Conservation (phyloP, 2,888 invertebrate genomes). For the Scaptomyza flava region DNA sequence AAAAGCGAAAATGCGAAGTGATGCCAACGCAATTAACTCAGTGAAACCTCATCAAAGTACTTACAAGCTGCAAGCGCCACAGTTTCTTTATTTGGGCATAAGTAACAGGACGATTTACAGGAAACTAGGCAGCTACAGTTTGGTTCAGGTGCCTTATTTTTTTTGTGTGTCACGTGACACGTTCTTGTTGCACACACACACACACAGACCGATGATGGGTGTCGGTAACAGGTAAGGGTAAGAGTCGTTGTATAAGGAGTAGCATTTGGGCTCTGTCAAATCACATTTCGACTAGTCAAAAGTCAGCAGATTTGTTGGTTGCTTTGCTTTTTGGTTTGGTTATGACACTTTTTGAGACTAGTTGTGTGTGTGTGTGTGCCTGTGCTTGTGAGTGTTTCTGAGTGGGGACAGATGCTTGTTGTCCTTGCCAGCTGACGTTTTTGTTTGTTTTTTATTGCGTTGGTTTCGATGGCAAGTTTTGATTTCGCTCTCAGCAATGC, state of each 20-base stretch:
- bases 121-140: neutral
- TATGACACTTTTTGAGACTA: conserved; percentile 20
- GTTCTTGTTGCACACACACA: conserved; percentile 9
- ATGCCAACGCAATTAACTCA: neutral
- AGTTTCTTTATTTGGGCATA: neutral
- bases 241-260: neutral
- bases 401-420: conserved; percentile 25
- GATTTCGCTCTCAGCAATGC: conserved; percentile 65
- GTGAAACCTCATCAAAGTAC: neutral
- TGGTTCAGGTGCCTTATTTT: neutral
- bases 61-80: neutral
- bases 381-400: conserved; percentile 3
- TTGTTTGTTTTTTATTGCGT: conserved; percentile 18
- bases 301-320: conserved; percentile 9
- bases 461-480: conserved; percentile 69
- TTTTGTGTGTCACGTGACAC: conserved; percentile 6
- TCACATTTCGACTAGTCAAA: conserved; percentile 20
- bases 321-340: conserved; percentile 1
- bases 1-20: neutral
- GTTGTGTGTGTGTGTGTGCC: conserved; percentile 40
- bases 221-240: conserved; percentile 13
- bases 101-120: neutral
- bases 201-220: neutral
- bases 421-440: conserved; percentile 29
- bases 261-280: conserved; percentile 17